phyloP scores from a whole-genome alignment of 2,797 vertebrate species.

The Dendrocincla tyrannina region DNA sequence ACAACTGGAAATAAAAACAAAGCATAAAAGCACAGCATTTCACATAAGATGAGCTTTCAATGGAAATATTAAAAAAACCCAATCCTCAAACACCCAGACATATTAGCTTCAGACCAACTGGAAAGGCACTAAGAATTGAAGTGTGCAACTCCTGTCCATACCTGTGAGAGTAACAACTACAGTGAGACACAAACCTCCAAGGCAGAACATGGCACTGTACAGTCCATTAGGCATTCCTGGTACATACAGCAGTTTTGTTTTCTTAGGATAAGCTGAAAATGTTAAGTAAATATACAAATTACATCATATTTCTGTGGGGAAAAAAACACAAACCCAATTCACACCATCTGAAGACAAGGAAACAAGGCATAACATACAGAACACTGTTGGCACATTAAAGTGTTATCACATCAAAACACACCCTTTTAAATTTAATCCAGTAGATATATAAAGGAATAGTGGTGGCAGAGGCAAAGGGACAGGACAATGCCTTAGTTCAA shows the following conservation, averaged over 20 bases:
- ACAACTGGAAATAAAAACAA: slow-evolving; percentile 4
- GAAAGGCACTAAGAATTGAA: slow-evolving; percentile 51
- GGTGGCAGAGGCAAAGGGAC: not conserved
- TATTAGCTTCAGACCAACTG: not conserved
- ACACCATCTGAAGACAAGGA: not conserved
- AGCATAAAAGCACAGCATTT: not conserved
- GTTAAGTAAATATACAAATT: slow-evolving; percentile 38
- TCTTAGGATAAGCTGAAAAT: slow-evolving; percentile 24
- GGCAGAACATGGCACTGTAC: slow-evolving; percentile 32
- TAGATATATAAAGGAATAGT: slow-evolving; percentile 1
- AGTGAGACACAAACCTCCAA: not conserved
- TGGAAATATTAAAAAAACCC: not conserved
- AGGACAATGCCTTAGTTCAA: not conserved
- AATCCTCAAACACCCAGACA: not conserved
- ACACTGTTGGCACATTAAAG: slow-evolving; percentile 32
- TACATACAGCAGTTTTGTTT: not conserved
- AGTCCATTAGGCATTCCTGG: slow-evolving; percentile 19
- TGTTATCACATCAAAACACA: not conserved
- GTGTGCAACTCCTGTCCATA: slow-evolving; percentile 3
- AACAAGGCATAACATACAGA: not conserved
- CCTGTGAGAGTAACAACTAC: not conserved
- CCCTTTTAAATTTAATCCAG: slow-evolving; percentile 54
- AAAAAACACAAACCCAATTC: not conserved
- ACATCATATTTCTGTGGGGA: not conserved
- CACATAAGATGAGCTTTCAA: not conserved